A percentile compares a stretch with the other conserved stretches of the same genome.
phyloP scores from a whole-genome alignment of 2,888 invertebrate genomes.

The Mythimna pallens region DNA sequence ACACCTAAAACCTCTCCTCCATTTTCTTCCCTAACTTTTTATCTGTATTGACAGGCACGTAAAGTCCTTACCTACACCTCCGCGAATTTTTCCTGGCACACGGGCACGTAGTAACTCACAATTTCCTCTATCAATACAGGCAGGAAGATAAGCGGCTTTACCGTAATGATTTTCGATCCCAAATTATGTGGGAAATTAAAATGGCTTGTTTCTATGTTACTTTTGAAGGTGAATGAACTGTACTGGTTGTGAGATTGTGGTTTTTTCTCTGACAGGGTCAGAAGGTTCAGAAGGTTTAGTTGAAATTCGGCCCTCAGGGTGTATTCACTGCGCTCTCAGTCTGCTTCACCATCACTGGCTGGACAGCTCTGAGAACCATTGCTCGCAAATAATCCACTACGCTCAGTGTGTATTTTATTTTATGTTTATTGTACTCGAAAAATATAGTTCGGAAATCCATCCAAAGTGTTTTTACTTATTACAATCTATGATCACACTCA shows the following conservation, averaged over 20 bases:
- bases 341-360: too few relatives aligned
- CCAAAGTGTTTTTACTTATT: too few relatives aligned
- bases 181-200: constrained; percentile 33
- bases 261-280: background rate
- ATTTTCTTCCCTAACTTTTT: too few relatives aligned
- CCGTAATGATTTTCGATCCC: constrained; percentile 13
- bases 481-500: too few relatives aligned
- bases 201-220: background rate
- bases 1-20: too few relatives aligned
- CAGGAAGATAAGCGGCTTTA: constrained; percentile 25
- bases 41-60: background rate
- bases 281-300: background rate
- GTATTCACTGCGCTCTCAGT: too few relatives aligned
- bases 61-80: background rate
- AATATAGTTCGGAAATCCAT: too few relatives aligned
- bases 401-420: too few relatives aligned
- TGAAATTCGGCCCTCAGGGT: too few relatives aligned
- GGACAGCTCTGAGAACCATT: too few relatives aligned
- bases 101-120: constrained; percentile 4
- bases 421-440: too few relatives aligned
- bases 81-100: background rate
- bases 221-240: constrained; percentile 21
- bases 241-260: background rate
- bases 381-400: too few relatives aligned
- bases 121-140: constrained; percentile 34